phyloP scores from a whole-genome alignment of 2,888 invertebrate genomes.

The Gortyna flavago region DNA sequence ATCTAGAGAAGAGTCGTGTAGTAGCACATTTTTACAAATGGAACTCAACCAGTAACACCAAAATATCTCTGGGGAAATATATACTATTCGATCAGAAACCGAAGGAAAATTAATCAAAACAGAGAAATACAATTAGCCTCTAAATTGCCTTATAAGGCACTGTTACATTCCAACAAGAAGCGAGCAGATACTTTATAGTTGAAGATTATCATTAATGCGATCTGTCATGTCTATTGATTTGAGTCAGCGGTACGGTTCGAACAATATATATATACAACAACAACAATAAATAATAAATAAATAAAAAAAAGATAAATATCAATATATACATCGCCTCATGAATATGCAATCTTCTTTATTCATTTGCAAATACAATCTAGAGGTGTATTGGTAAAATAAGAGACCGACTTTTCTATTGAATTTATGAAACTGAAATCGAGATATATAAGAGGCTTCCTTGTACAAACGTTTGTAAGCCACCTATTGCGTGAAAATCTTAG shows the following conservation, averaged over 20 bases:
- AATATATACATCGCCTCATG: slow-evolving; percentile 8
- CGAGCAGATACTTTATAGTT: slow-evolving; percentile 16
- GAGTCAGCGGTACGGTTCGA: slow-evolving; percentile 10
- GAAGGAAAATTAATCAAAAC: slow-evolving; percentile 32
- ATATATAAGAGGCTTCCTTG: neutral
- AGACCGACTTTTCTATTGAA: neutral
- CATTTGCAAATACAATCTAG: slow-evolving; percentile 22
- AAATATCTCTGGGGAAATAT: slow-evolving; percentile 42
- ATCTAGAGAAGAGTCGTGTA: neutral
- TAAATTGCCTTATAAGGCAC: slow-evolving; percentile 26
- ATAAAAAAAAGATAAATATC: too few relatives aligned
- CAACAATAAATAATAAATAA: too few relatives aligned
- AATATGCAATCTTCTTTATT: slow-evolving; percentile 15
- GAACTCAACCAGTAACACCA: slow-evolving; percentile 9
- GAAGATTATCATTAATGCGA: slow-evolving; percentile 25
- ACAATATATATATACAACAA: too few relatives aligned
- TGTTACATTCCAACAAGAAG: neutral
- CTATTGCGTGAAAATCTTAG: neutral
- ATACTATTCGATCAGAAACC: slow-evolving; percentile 13
- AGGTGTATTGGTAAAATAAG: slow-evolving; percentile 1
- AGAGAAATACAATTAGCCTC: slow-evolving; percentile 36
- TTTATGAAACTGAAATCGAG: neutral
- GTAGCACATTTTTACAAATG: slow-evolving; percentile 36
- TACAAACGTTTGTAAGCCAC: neutral
- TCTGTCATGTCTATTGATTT: slow-evolving; percentile 9